Evolutionary conservation across 2,797 vertebrate species (phyloP).

Genomic region (Enteromius thamalakanensis): DNA sequence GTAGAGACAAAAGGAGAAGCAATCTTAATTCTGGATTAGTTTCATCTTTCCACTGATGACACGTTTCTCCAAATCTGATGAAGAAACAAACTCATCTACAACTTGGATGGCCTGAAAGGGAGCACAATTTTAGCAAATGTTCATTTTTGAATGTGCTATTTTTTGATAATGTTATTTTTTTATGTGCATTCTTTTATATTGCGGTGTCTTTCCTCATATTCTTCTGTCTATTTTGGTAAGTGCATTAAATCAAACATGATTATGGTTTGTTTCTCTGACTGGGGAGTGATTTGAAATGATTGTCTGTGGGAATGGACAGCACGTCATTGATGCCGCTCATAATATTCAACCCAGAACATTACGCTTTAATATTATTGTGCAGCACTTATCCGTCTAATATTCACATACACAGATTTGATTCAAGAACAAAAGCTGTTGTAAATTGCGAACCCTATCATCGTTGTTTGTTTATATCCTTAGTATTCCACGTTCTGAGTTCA

Average conservation of each 20-base stretch:
- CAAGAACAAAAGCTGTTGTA: not conserved
- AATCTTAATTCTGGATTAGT: too few species aligned
- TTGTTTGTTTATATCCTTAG: not conserved
- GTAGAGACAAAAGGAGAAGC: too few species aligned
- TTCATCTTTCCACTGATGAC: too few species aligned
- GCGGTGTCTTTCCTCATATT: not conserved
- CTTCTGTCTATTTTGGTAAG: not conserved
- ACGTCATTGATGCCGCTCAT: not conserved
- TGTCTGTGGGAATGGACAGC: not conserved
- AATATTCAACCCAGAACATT: not conserved
- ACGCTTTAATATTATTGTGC: not conserved
- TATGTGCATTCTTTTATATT: not conserved
- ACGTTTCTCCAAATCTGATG: not conserved
- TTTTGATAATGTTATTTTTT: not conserved
- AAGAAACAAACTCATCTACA: not conserved
- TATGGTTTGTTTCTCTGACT: not conserved
- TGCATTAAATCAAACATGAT: not conserved
- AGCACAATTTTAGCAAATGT: too few species aligned
- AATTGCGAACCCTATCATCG: not conserved
- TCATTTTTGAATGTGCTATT: not conserved
- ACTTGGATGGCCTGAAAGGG: not conserved
- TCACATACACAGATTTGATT: not conserved
- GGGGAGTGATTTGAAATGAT: not conserved
- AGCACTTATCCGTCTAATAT: not conserved
- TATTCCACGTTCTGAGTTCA: not conserved